Conservation (phyloP, 2,797 vertebrate genomes). For the Scomberomorus guttatus region DNA sequence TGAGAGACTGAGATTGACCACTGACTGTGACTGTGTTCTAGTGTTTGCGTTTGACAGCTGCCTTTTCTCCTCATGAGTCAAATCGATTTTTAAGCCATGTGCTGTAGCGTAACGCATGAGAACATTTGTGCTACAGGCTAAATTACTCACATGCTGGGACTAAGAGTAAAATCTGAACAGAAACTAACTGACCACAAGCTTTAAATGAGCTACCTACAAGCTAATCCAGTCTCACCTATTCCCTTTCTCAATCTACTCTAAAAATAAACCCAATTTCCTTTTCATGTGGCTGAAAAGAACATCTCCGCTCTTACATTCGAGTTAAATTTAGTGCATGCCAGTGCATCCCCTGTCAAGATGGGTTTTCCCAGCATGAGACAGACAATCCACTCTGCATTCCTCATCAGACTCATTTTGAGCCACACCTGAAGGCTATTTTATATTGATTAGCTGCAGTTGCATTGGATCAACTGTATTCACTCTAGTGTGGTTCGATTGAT, state of each 20-base stretch:
- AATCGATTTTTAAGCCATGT: conserved; percentile 28
- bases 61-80: conserved; percentile 34
- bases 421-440: conserved; percentile 42
- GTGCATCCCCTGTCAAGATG: conserved; percentile 28
- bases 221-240: conserved; percentile 12
- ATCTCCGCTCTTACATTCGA: conserved; percentile 13
- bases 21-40: conserved; percentile 10
- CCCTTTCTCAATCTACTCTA: background rate
- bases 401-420: conserved; percentile 44
- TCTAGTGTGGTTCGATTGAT: conserved; percentile 45
- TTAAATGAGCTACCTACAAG: conserved; percentile 23
- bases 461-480: conserved; percentile 65
- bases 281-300: conserved; percentile 17
- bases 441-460: conserved; percentile 60
- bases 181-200: conserved; percentile 52
- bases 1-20: conserved; percentile 13
- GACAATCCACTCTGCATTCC: conserved; percentile 42
- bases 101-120: conserved; percentile 31
- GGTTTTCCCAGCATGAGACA: conserved; percentile 44
- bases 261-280: conserved; percentile 19
- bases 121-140: conserved; percentile 42
- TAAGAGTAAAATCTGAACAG: conserved; percentile 45
- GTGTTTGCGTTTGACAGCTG: conserved; percentile 45
- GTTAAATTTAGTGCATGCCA: conserved; percentile 32
- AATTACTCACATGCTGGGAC: conserved; percentile 51